Evolutionary conservation across 2,797 vertebrate species (phyloP).

Genomic region (Rhinophrynus dorsalis): DNA sequence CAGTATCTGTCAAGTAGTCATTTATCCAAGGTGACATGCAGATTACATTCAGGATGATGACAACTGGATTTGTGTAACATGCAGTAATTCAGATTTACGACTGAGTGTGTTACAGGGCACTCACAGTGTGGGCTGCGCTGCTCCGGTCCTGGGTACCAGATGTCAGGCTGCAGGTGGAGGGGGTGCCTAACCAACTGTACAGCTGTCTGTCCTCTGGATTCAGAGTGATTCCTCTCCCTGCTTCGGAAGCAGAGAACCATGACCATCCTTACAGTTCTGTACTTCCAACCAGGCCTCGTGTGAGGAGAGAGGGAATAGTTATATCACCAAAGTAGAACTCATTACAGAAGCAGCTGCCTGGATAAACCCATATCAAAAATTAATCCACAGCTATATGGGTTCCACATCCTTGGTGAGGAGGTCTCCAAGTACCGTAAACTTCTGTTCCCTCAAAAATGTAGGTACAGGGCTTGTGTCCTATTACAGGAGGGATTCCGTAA

Average conservation of each 20-base stretch:
- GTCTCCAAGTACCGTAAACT: not conserved
- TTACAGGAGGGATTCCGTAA: not conserved
- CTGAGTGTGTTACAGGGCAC: too few species aligned
- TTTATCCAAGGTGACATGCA: too few species aligned
- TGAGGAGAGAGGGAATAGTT: not conserved
- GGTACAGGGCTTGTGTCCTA: not conserved
- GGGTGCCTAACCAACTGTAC: not conserved
- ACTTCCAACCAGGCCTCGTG: not conserved
- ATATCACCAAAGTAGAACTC: not conserved
- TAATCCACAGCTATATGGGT: not conserved
- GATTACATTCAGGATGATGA: too few species aligned
- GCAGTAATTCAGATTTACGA: too few species aligned
- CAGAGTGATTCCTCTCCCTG: slow-evolving; percentile 33
- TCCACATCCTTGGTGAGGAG: not conserved
- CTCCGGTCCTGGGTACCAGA: slow-evolving; percentile 26
- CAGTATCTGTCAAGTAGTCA: too few species aligned
- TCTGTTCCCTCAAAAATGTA: not conserved
- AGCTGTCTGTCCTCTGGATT: slow-evolving; percentile 10
- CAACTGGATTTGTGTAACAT: too few species aligned
- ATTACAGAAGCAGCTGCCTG: not conserved
- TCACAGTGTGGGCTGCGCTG: slow-evolving; percentile 17
- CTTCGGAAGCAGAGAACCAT: slow-evolving; percentile 42
- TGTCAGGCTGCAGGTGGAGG: slow-evolving; percentile 10
- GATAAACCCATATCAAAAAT: not conserved
- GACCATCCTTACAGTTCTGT: slow-evolving; percentile 14